A percentile compares a stretch with the other conserved stretches of the same genome.
Conservation (phyloP, 92 coral and sea anemone species). For the Palythoa heliodiscus region DNA sequence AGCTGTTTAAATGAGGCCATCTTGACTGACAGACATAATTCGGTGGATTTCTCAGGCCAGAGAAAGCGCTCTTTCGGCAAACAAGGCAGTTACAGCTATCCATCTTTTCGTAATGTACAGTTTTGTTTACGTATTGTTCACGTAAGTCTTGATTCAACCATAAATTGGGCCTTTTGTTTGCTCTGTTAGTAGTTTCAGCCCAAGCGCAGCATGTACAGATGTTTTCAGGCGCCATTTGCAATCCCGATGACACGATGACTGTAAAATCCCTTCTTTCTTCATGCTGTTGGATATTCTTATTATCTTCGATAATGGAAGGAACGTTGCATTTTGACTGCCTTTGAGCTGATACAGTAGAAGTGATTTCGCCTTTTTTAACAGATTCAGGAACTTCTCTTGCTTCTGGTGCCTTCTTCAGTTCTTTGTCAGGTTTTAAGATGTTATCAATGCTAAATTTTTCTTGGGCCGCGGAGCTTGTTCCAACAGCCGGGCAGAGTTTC, state of each 20-base stretch:
- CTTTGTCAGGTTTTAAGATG: conserved; percentile 27
- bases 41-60: conserved; percentile 27
- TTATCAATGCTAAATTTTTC: conserved; percentile 39
- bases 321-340: background rate
- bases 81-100: conserved; percentile 22
- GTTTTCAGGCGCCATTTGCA: conserved; percentile 15
- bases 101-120: conserved; percentile 5
- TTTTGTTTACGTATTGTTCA: background rate
- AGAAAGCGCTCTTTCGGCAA: conserved; percentile 36
- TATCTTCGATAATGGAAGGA: background rate
- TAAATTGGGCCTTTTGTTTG: background rate
- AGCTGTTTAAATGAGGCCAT: conserved; percentile 28
- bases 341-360: conserved; percentile 2
- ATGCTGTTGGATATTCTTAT: conserved; percentile 13
- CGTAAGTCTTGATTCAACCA: background rate
- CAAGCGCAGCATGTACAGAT: conserved; percentile 35
- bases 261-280: conserved; percentile 10
- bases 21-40: background rate
- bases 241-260: background rate
- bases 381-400: background rate
- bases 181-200: background rate
- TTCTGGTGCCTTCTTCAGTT: background rate
- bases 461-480: background rate
- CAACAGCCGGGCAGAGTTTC: background rate
- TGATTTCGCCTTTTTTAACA: background rate